A percentile compares a stretch with the other conserved stretches of the same genome.
phyloP scores from a whole-genome alignment of 2,888 invertebrate genomes.

The Xylota sylvarum region DNA sequence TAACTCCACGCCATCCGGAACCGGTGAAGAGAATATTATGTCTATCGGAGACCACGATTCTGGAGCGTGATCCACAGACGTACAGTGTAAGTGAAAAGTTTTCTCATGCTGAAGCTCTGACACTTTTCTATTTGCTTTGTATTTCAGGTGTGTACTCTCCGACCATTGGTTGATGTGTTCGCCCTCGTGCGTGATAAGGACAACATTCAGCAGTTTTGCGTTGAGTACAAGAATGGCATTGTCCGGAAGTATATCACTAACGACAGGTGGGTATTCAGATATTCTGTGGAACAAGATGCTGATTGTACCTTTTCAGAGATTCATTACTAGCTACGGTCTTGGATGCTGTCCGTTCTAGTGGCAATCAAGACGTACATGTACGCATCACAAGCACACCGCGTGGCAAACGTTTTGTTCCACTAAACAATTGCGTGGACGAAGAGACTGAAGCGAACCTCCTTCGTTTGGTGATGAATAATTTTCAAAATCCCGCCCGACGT shows the following conservation, averaged over 20 bases:
- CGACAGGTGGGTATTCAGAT: constrained; percentile 88
- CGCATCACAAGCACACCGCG: constrained; percentile 93
- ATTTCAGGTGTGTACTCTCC: constrained; percentile 90
- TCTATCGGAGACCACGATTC: constrained; percentile 96
- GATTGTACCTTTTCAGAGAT: constrained; percentile 88
- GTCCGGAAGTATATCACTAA: constrained; percentile 95
- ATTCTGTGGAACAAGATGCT: not conserved
- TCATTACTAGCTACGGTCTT: constrained; percentile 96
- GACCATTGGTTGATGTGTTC: constrained; percentile 93
- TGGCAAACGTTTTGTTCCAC: constrained; percentile 95
- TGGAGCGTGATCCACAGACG: constrained; percentile 98
- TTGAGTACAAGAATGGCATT: constrained; percentile 97
- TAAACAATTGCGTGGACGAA: constrained; percentile 96
- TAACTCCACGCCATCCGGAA: constrained; percentile 92
- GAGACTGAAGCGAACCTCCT: constrained; percentile 96
- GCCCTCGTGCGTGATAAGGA: constrained; percentile 95
- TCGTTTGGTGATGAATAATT: constrained; percentile 87
- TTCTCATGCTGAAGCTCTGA: not conserved
- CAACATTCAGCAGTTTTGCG: constrained; percentile 96
- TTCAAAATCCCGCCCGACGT: constrained; percentile 86
- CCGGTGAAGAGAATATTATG: constrained; percentile 95
- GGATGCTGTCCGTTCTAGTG: constrained; percentile 98
- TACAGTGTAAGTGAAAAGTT: constrained; percentile 88
- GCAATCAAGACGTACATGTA: constrained; percentile 98
- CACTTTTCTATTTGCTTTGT: not conserved